Conservation (phyloP, 2,888 invertebrate genomes). For the Pyrrhia umbra region DNA sequence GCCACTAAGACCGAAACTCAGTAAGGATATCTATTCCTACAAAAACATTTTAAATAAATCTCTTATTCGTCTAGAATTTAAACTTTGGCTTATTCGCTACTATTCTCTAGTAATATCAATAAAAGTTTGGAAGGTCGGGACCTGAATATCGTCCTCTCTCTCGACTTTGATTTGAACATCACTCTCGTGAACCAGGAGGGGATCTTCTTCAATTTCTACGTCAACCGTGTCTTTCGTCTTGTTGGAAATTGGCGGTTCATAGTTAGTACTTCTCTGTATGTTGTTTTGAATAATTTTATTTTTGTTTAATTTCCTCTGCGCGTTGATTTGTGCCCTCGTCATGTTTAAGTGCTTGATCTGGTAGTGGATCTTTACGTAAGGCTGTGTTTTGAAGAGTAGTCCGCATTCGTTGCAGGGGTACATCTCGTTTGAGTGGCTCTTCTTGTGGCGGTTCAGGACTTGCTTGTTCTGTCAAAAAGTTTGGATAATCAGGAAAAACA, state of each 20-base stretch:
- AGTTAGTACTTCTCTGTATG: slow-evolving; percentile 34
- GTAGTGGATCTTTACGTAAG: slow-evolving; percentile 74
- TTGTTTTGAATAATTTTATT: slow-evolving; percentile 36
- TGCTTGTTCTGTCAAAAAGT: slow-evolving; percentile 69
- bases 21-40: neutral
- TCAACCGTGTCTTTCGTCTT: neutral
- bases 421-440: slow-evolving; percentile 69
- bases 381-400: slow-evolving; percentile 71
- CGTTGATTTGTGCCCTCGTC: slow-evolving; percentile 72
- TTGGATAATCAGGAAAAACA: neutral
- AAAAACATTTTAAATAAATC: too few relatives aligned
- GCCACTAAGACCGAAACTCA: neutral
- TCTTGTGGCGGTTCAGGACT: slow-evolving; percentile 72
- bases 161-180: slow-evolving; percentile 37
- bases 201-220: slow-evolving; percentile 32
- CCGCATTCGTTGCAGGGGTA: slow-evolving; percentile 75
- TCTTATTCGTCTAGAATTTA: neutral
- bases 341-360: slow-evolving; percentile 72
- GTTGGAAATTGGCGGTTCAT: slow-evolving; percentile 34
- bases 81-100: neutral
- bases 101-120: slow-evolving; percentile 37
- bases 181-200: slow-evolving; percentile 31
- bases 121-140: slow-evolving; percentile 54
- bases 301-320: slow-evolving; percentile 59
- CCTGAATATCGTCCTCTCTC: slow-evolving; percentile 12